Evolutionary conservation across 2,888 invertebrate species (phyloP).

Genomic region (Lordiphosa fenestrarum): DNA sequence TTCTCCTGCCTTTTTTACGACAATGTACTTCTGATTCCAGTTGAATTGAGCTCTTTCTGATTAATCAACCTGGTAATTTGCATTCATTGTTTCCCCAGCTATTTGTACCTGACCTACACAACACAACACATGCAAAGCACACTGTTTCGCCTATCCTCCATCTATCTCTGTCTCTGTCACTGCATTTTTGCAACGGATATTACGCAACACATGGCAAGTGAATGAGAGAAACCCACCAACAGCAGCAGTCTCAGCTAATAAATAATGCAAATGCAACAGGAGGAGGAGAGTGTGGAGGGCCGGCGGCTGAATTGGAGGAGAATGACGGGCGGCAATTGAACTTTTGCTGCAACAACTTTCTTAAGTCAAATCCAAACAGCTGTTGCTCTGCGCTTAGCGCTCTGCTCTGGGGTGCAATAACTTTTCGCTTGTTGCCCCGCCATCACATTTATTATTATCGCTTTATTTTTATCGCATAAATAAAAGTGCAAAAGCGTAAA

Average conservation of each 20-base stretch:
- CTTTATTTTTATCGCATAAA: constrained; percentile 74
- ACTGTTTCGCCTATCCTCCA: constrained; percentile 35
- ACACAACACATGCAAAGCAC: constrained; percentile 20
- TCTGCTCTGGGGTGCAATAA: constrained; percentile 60
- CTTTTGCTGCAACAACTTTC: constrained; percentile 63
- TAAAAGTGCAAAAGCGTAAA: constrained; percentile 57
- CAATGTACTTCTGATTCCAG: too few relatives aligned
- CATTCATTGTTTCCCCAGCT: constrained; percentile 18
- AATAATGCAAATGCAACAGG: constrained; percentile 67
- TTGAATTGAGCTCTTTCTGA: neutral
- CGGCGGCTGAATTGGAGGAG: constrained; percentile 15
- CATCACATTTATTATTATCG: constrained; percentile 69
- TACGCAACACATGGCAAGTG: constrained; percentile 68
- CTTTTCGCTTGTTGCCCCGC: constrained; percentile 59
- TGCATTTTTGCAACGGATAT: constrained; percentile 54
- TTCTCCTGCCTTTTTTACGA: too few relatives aligned
- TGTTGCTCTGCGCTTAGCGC: constrained; percentile 40
- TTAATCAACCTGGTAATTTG: neutral
- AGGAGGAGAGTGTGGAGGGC: constrained; percentile 1
- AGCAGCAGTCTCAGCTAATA: constrained; percentile 40
- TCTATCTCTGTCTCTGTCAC: constrained; percentile 4
- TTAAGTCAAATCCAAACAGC: constrained; percentile 57
- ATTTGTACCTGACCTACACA: constrained; percentile 50
- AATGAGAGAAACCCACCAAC: constrained; percentile 43
- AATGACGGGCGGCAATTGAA: constrained; percentile 66